Percentiles rank a stretch among this genome's conserved stretches.
Conservation (phyloP, 2,888 invertebrate genomes). For the Entomobrya multifasciata region DNA sequence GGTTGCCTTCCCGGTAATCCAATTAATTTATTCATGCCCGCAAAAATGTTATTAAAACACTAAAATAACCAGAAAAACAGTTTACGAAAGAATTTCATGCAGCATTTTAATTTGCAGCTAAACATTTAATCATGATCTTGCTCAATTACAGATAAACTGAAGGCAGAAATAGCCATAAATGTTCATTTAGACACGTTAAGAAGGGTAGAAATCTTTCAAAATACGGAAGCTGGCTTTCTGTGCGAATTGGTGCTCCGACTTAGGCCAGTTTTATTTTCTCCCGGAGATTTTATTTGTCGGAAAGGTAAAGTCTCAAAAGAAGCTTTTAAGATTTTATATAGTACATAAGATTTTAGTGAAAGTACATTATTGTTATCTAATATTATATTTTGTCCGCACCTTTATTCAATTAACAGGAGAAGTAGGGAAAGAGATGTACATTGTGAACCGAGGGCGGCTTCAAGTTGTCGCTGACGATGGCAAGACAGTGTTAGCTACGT, state of each 20-base stretch:
- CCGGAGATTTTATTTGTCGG: conserved; percentile 98
- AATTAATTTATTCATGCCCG: neutral
- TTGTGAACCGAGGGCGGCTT: conserved; percentile 97
- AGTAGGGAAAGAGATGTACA: conserved; percentile 99
- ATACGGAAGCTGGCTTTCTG: conserved; percentile 99
- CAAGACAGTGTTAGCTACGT: conserved; percentile 96
- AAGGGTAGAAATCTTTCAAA: conserved; percentile 99
- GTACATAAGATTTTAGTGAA: neutral
- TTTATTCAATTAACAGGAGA: conserved; percentile 87
- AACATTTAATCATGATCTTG: neutral
- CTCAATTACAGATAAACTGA: conserved; percentile 89
- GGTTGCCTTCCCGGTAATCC: conserved; percentile 90
- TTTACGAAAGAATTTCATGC: too few relatives aligned
- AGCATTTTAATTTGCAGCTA: too few relatives aligned
- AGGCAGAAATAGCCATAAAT: conserved; percentile 99
- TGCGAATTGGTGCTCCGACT: conserved; percentile 97
- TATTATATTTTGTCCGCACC: too few relatives aligned
- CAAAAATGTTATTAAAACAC: too few relatives aligned
- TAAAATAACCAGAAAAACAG: too few relatives aligned
- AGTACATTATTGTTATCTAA: neutral
- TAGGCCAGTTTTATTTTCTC: conserved; percentile 97
- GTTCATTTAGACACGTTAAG: conserved; percentile 99
- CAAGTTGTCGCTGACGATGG: conserved; percentile 98
- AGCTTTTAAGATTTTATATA: neutral
- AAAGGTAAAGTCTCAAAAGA: conserved; percentile 93